Percentiles rank a stretch among this genome's conserved stretches.
These are phyloP conservation scores for Fulmarus glacialis DNA, from an alignment of 2,113 vertebrate species.

Conservation along the genomic window DNA sequence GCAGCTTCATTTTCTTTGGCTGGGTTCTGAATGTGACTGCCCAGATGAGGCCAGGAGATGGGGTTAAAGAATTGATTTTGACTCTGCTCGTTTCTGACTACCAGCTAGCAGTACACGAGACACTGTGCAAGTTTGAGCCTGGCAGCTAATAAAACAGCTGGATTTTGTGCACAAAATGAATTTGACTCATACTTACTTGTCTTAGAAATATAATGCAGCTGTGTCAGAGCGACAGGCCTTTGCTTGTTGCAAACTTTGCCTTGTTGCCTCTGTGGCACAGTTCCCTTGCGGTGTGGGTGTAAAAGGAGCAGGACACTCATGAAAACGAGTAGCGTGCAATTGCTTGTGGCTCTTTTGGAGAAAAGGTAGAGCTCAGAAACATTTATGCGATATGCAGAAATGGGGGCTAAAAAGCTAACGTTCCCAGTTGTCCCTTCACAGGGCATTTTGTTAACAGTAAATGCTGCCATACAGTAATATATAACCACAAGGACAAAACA, in stretches of 20 bases:
- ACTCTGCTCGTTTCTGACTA: neutral
- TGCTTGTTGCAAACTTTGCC: neutral
- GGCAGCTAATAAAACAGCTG: neutral
- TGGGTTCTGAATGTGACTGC: neutral
- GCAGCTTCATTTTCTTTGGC: neutral
- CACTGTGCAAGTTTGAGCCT: neutral
- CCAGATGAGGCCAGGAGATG: slow-evolving; percentile 15
- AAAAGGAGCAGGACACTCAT: neutral
- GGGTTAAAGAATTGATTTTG: slow-evolving; percentile 9
- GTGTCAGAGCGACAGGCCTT: neutral
- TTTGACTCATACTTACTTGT: neutral
- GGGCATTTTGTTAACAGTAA: neutral
- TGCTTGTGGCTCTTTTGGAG: neutral
- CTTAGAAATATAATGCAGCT: neutral
- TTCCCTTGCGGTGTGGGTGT: fast-evolving
- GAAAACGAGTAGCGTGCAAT: neutral
- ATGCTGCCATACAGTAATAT: neutral
- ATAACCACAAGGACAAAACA: neutral
- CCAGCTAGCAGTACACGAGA: neutral
- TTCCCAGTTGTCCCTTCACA: neutral
- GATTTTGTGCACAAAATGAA: neutral
- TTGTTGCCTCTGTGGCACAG: neutral
- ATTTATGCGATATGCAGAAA: neutral
- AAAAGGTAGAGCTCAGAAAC: neutral
- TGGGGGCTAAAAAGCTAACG: neutral